A percentile compares a stretch with the other conserved stretches of the same genome.
phyloP scores from a whole-genome alignment of 1,140 invertebrate species.

The Coenobita brevimanus region DNA sequence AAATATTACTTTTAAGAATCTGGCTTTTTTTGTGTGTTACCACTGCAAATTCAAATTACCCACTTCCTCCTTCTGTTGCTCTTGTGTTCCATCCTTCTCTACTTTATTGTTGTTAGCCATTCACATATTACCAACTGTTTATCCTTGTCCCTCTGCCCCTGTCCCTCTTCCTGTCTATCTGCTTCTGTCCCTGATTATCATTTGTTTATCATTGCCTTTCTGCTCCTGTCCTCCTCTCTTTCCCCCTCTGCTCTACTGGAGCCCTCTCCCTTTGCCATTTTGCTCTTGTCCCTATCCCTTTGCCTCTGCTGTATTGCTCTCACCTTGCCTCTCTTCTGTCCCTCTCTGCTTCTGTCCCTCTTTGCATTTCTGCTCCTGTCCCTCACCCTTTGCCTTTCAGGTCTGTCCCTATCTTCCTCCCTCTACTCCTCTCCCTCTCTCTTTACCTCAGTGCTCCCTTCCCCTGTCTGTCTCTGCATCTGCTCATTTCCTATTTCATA shows the following conservation, averaged over 20 bases:
- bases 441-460: neutral
- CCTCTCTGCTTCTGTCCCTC: neutral
- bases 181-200: neutral
- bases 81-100: neutral
- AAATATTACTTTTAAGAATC: too few relatives aligned
- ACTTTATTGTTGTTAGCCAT: too few relatives aligned
- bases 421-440: too few relatives aligned
- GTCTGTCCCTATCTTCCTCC: too few relatives aligned
- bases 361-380: neutral
- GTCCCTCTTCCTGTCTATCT: neutral
- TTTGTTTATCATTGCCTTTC: too few relatives aligned
- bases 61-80: constrained; percentile 11
- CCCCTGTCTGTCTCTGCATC: neutral
- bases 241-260: too few relatives aligned
- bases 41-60: too few relatives aligned
- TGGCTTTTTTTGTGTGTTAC: too few relatives aligned
- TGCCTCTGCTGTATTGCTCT: neutral
- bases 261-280: too few relatives aligned
- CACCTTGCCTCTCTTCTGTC: neutral
- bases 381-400: neutral
- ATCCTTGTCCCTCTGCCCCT: neutral
- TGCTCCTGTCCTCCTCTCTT: too few relatives aligned
- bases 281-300: too few relatives aligned
- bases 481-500: neutral
- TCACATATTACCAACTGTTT: too few relatives aligned